phyloP scores from a whole-genome alignment of 2,888 invertebrate genomes.

The Ochropleura leucogaster region DNA sequence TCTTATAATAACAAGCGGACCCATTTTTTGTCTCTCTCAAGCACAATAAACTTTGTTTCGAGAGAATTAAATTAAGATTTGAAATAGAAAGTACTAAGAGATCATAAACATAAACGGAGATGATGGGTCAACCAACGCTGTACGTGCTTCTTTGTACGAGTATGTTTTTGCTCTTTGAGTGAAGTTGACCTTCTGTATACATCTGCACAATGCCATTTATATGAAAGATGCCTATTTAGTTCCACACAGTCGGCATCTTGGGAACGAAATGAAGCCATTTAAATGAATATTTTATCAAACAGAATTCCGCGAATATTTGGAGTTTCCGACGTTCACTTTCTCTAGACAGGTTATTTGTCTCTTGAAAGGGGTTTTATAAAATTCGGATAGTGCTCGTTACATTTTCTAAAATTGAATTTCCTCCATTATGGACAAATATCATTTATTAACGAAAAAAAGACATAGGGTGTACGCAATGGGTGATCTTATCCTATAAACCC shows the following conservation, averaged over 20 bases:
- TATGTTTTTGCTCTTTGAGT: background rate
- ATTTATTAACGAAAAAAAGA: no score
- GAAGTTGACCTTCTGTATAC: background rate
- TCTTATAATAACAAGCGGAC: no score
- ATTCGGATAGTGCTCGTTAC: conserved; percentile 3
- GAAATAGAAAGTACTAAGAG: no score
- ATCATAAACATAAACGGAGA: no score
- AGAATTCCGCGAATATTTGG: conserved; percentile 43
- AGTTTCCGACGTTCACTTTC: conserved; percentile 35
- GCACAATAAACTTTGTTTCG: no score
- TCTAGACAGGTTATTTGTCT: conserved; percentile 6
- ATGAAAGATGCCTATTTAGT: conserved; percentile 13
- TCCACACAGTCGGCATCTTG: conserved; percentile 31
- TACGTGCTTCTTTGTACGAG: background rate
- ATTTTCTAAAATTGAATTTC: no score
- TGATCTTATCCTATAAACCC: no score
- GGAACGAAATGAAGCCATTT: conserved; percentile 50
- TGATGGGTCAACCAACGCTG: background rate
- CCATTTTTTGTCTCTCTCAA: no score
- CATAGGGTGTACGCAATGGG: no score
- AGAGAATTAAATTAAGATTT: no score
- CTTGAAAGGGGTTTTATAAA: conserved; percentile 12
- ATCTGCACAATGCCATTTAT: background rate
- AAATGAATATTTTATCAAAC: conserved; percentile 58
- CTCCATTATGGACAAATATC: no score